A percentile compares a stretch with the other conserved stretches of the same genome.
phyloP scores from a whole-genome alignment of 2,888 invertebrate species.

The Diadegma fenestrale region DNA sequence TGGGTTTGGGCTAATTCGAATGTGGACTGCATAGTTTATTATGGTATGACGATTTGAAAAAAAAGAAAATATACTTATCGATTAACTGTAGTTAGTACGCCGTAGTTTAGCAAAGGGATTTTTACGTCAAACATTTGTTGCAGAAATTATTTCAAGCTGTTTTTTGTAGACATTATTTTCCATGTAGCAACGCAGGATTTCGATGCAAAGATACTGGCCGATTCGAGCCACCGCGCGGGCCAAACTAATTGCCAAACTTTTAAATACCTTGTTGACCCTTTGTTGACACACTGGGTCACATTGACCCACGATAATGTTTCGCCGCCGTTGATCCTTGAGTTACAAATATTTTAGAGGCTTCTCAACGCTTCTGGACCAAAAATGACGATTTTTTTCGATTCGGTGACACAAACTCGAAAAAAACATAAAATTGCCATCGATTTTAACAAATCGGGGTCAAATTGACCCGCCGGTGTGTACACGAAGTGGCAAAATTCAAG shows the following conservation, averaged over 20 bases:
- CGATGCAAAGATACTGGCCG: constrained; percentile 55
- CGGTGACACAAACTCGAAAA: too few relatives aligned
- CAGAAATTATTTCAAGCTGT: constrained; percentile 52
- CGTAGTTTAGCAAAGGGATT: constrained; percentile 56
- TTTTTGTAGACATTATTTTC: constrained; percentile 57
- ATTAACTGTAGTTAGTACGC: constrained; percentile 60
- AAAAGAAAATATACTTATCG: constrained; percentile 1
- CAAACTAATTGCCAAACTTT: constrained; percentile 9
- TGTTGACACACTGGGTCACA: neutral
- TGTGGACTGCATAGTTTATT: constrained; percentile 30
- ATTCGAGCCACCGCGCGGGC: neutral
- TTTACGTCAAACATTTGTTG: constrained; percentile 40
- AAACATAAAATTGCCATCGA: too few relatives aligned
- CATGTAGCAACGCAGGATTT: constrained; percentile 54
- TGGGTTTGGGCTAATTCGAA: constrained; percentile 28
- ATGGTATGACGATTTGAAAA: constrained; percentile 38
- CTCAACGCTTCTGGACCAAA: neutral
- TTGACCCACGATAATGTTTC: neutral
- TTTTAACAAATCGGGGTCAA: neutral
- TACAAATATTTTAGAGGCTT: neutral
- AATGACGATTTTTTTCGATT: neutral
- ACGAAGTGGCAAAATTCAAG: neutral
- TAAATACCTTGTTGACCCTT: neutral
- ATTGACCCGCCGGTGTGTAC: neutral
- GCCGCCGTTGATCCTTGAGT: neutral